Base-by-base conservation (phyloP, 2,888 invertebrate species). In the Neelides folsomi region DNA sequence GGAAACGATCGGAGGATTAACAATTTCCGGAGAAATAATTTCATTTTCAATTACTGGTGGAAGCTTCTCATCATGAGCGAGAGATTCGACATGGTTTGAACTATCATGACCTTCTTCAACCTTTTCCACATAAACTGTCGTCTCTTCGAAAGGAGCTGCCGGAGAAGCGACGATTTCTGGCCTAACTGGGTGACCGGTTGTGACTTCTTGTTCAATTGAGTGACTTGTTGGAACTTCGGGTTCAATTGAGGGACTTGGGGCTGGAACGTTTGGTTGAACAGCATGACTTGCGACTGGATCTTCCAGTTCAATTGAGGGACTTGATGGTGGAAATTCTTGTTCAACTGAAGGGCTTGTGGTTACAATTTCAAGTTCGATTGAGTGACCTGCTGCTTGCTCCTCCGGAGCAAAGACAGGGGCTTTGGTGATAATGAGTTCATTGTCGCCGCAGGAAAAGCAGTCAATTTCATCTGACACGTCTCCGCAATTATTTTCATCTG, bases 161-260 rank as follows among this genome's bases (percentile, higher is more conserved):
- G 70, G 12, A 62, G 70, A 58, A 19, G 55, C 51, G 39, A 67
- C 72, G 58, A 55, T 49, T 47, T 58, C 58, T 42, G 56, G 53
- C 49, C 47, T 49, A 38, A 54, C 27, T 7, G 57, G 20, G 27
- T 40, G 16, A 36, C 50, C 42, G 18, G 27, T 13, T 39, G 19
- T 40, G 46, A 39, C 10, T 37, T 39, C 15, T n/a, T 12, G 38
- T 37, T n/a, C n/a, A n/a, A n/a, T n/a, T 37, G 2, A 16, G 8
- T 46, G 35, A 27, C 27, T 20, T 12, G 44, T 46, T n/a, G 45
- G 35, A 16, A 16, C 35, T 16, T 15, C 37, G 15, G 1, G n/a
- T 16, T 37, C 47, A 46, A 16, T 13, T 5, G 46, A 15, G 6
- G 46, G 5, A 42, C 3, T 42, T 9, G n/a, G 18, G 5, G 10